Conservation (phyloP, 2,113 vertebrate genomes). For the Saimiri boliviensis region DNA sequence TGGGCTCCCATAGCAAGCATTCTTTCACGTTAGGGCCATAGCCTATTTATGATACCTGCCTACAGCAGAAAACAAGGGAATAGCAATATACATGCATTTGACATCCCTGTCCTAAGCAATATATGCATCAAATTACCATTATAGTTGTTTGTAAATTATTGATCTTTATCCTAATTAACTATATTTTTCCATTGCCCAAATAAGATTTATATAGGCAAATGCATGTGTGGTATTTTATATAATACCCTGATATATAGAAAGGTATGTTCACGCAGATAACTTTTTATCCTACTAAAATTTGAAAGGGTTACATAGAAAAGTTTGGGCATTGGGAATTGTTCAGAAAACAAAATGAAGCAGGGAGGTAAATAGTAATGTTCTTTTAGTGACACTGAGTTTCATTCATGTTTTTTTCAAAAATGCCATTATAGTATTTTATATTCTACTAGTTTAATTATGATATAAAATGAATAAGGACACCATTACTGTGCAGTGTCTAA, state of each 20-base stretch:
- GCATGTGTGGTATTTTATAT: background rate
- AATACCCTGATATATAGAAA: background rate
- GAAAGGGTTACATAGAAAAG: background rate
- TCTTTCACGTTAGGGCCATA: background rate
- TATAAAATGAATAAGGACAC: background rate
- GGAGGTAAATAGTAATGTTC: background rate
- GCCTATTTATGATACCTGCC: background rate
- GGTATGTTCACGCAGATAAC: background rate
- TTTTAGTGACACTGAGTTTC: background rate
- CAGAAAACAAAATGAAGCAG: background rate
- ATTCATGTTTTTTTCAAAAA: background rate
- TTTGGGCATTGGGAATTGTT: background rate
- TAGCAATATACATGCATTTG: background rate
- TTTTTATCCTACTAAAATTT: background rate
- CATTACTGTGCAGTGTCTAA: background rate
- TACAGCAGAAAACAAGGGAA: background rate
- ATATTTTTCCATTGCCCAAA: background rate
- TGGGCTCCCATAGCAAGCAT: background rate
- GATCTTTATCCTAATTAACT: background rate
- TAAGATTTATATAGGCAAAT: background rate
- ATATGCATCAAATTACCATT: background rate
- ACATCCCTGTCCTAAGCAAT: background rate
- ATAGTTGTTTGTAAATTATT: background rate
- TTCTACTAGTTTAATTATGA: background rate
- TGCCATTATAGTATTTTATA: background rate